Evolutionary conservation across 2,888 invertebrate species (phyloP).

Genomic region (Rotaria sp.): DNA sequence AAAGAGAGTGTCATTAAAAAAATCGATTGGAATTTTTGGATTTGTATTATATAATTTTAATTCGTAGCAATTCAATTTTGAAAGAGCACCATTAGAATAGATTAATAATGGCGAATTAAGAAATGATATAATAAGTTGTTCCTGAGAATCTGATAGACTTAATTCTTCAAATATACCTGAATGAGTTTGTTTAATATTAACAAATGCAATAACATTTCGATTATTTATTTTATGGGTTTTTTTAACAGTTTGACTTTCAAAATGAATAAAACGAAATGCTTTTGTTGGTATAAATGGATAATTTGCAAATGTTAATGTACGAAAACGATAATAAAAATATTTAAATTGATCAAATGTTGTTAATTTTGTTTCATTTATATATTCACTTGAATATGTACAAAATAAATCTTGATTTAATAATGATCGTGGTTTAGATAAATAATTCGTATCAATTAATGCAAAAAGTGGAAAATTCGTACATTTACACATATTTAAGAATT

Average conservation of each 20-base stretch:
- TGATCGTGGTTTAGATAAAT: conserved; percentile 19
- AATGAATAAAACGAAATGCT: conserved; percentile 3
- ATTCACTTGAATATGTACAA: conserved; percentile 2
- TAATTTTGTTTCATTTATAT: conserved; percentile 17
- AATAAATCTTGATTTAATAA: conserved; percentile 12
- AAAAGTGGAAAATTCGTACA: conserved; percentile 29
- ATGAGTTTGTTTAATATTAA: background rate
- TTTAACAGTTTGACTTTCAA: conserved; percentile 13
- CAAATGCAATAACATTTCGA: conserved; percentile 8
- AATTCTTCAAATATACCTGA: conserved; percentile 10
- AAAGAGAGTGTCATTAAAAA: background rate
- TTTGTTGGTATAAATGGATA: conserved; percentile 4
- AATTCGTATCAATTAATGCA: background rate
- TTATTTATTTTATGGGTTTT: conserved; percentile 1
- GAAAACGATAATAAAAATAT: conserved; percentile 27
- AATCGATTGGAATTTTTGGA: background rate
- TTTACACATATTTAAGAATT: conserved; percentile 30
- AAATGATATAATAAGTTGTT: background rate
- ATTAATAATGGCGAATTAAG: background rate
- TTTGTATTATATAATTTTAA: conserved; percentile 12
- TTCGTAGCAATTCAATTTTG: background rate
- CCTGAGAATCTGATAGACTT: background rate
- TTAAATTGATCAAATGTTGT: conserved; percentile 26
- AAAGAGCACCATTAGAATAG: background rate
- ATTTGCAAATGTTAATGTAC: conserved; percentile 29